Evolutionary conservation across 2,797 vertebrate species (phyloP), one percentile per base, ranked within the genome.

Genomic region (Eupleurogrammus muticus): DNA sequence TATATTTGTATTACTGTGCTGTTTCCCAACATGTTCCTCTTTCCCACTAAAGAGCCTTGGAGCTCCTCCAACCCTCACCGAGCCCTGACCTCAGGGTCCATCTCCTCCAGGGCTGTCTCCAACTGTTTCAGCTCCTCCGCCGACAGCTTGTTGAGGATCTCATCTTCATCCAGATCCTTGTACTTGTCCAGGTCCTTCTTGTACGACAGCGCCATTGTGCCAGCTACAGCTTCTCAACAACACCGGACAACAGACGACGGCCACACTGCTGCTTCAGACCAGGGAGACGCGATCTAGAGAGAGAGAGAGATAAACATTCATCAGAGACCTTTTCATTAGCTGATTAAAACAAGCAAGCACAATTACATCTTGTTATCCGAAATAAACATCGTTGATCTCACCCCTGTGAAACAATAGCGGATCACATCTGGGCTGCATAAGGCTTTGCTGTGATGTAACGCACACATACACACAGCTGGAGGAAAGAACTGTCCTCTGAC

Each of bases 171-270:
- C 4, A 99, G 95, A 63, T 99, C 97, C 94, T 96, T 98, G 77
- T 99, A 99, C 89, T 99, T 99, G 78, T 96, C 97, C 92, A 98
- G 78, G 86, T 99, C 97, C 88, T 98, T 99, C 70, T 96, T 96
- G 88, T 95, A 98, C 2, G 97, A 93, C 89, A 98, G 87, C 20
- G 97, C 95, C 97, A 99, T 99, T 92, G 86, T 86, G 91, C 57
- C 80, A 54, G 71, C 81, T 76, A 74, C 47, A 66, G 70, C 51
- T 84, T 11, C 62, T 65, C 57, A 56, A n/a, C n/a, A n/a, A 79
- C 58, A 72, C 70, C 24, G 32, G 68, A 84, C 59, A 55, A 68
- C 68, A 83, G 81, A 81, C 61, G 9, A 57, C 51, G 54, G 80
- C 73, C 79, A 76, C 80, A 23, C 49, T 66, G 77, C 79, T 69